phyloP scores from a whole-genome alignment of 2,797 vertebrate species.

The Sphenodon punctatus region DNA sequence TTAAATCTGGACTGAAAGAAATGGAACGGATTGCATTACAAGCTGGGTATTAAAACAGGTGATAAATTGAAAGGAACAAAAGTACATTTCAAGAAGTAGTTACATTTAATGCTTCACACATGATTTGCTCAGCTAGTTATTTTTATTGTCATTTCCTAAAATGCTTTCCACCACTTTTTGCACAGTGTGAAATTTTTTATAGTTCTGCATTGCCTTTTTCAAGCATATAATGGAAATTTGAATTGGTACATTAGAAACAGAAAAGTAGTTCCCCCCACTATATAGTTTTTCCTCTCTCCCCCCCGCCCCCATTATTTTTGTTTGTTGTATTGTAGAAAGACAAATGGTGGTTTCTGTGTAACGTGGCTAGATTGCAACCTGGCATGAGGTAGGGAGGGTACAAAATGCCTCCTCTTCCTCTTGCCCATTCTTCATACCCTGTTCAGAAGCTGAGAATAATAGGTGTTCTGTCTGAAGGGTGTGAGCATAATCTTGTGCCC shows the following conservation, averaged over 20 bases:
- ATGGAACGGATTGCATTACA: conserved; percentile 37
- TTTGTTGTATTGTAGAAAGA: background rate
- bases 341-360: background rate
- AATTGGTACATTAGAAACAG: conserved; percentile 29
- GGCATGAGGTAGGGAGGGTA: background rate
- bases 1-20: conserved; percentile 43
- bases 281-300: background rate
- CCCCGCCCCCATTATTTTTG: background rate
- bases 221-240: conserved; percentile 29
- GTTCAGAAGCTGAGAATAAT: no score
- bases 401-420: background rate
- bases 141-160: conserved; percentile 31
- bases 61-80: conserved; percentile 47
- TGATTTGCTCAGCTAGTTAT: conserved; percentile 28
- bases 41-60: conserved; percentile 31
- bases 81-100: conserved; percentile 9
- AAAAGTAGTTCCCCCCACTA: background rate
- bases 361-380: background rate
- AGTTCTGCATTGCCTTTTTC: conserved; percentile 30
- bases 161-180: background rate
- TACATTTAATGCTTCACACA: background rate
- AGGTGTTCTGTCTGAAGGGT: no score
- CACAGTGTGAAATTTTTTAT: conserved; percentile 7
- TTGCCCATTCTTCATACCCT: no score
- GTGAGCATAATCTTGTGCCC: no score